Base-by-base conservation (phyloP, 2,113 vertebrate species). In the Rissa tridactyla region DNA sequence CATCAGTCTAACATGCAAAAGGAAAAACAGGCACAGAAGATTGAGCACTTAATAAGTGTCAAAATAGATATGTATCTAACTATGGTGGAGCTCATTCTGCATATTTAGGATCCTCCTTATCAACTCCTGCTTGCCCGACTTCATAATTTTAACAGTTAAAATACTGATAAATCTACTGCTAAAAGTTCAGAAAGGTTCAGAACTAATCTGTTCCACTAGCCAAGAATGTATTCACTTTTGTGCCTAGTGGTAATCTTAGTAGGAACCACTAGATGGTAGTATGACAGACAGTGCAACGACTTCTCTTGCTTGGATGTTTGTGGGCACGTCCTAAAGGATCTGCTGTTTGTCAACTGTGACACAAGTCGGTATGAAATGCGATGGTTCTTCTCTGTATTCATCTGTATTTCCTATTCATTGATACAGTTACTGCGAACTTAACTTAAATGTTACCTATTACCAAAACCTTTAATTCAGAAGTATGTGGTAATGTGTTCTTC, bases 241-340 rank as follows among this genome's bases (percentile, higher is more conserved):
- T 20, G 36, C 15, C 6, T 15, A 42, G 29, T 13, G n/a, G 22
- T 77, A 90, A 69, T 78, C 44, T 83, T 80, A 47, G 13, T 15
- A 70, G 68, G 64, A 71, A 71, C 90, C 80, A 92, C 86, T 88
- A 94, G 71, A 84, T 81, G 77, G 69, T 75, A 55, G 14, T 71
- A 49, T 15, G 70, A 49, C 0, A 9, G 83, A n/a, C 36, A 83
- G 80, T 51, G 86, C 64, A 71, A 44, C 0, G 1, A 65, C 13
- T 49, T 78, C 51, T 66, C 22, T 47, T 89, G 23, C n/a, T 65
- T 54, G 60, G 20, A 36, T 40, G 7, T 25, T 81, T 55, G 32
- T 38, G 57, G 8, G 6, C 42, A 27, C 26, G 17, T 86, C 38
- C 26, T 49, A 9, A 54, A 65, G 70, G 6, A 69, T 20, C 11